Evolutionary conservation across 2,888 invertebrate genomes (phyloP), one percentile per base, ranked within the genome.

Genomic region (Dryobotodes eremita): DNA sequence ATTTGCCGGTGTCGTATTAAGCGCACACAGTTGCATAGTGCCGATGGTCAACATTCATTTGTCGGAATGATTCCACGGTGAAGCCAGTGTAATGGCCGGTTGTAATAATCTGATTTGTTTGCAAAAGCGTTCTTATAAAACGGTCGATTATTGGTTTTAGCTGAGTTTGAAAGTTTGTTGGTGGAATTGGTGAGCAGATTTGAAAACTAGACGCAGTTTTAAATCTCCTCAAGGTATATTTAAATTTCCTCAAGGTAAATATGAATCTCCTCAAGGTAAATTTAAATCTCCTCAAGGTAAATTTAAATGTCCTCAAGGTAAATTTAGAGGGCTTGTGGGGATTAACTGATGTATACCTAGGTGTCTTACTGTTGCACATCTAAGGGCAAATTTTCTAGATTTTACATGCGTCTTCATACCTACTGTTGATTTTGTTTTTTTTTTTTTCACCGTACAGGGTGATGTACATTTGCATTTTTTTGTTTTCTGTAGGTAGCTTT

Each of bases 1-100:
- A 85, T 86, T 87, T 82, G 78, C 71, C 73, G 75, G 69, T 85
- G 71, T 77, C 87, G 69, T 87, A 88, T 86, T 87, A 85, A 87
- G 81, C 84, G 83, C 89, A 88, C 87, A 86, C 89, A 88, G 78
- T 75, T 88, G 86, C 87, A 87, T 36, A 23, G 66, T 83, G 75
- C 81, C 76, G 87, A 90, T 77, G 83, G 89, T 89, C 89, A 90
- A 90, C 90, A 90, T 89, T 88, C 82, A 89, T 89, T 88, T 85
- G 75, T 74, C 26, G 76, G 42, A 75, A 81, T 81, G 72, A 87
- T 81, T 80, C 77, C 69, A 82, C 80, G 71, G 82, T 80, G n/a
- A 76, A 76, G 82, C 85, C 79, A 73, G 73, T 71, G 62, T 79
- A 89, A 89, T 83, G 69, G 85, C 31, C 42, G 71, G 64, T 71